Base-by-base conservation (phyloP, 92 coral and sea anemone species). In the Epizoanthus illoricatus region DNA sequence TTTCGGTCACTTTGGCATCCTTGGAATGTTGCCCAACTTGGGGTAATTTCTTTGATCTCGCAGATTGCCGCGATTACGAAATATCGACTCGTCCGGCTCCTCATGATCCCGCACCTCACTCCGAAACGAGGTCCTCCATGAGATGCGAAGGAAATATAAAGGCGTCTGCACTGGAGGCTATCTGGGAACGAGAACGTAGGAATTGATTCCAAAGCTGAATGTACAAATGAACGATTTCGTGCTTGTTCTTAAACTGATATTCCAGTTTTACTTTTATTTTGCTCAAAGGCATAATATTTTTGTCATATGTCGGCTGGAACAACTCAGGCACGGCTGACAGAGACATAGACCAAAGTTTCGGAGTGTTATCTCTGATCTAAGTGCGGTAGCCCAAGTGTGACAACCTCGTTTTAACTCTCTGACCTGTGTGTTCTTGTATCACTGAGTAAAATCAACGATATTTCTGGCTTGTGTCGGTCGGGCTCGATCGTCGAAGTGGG, bases 321-420 rank as follows among this genome's bases (percentile, higher is more conserved):
- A 63, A 41, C 41, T 63, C 71, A 41, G 20, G 65, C 23, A 24
- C 21, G 43, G 24, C 54, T 62, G n/a, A n/a, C n/a, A n/a, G n/a
- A n/a, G 56, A 78, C 18, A 11, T 16, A 41, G 43, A 20, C 65
- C 58, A 63, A 19, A 63, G 23, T 11, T n/a, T 23, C 21, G 59
- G 71, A 62, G 19, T 40, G 71, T 21, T 11, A n/a, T n/a, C 49
- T 18, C 56, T 9, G 16, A n/a, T n/a, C n/a, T 20, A 19, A 41
- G 62, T 28, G 42, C 52, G 23, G n/a, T n/a, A n/a, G n/a, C n/a
- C n/a, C n/a, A n/a, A n/a, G n/a, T n/a, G n/a, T n/a, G n/a, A n/a
- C n/a, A n/a, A n/a, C n/a, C 81, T 16, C 71, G 82, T 62, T 42
- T 78, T 71, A 78, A 71, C 82, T 11, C 10, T 19, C n/a, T n/a